Percentiles rank a stretch among this genome's conserved stretches.
Evolutionary conservation across 2,888 invertebrate genomes (phyloP).

Genomic region (Brachyptera putata): DNA sequence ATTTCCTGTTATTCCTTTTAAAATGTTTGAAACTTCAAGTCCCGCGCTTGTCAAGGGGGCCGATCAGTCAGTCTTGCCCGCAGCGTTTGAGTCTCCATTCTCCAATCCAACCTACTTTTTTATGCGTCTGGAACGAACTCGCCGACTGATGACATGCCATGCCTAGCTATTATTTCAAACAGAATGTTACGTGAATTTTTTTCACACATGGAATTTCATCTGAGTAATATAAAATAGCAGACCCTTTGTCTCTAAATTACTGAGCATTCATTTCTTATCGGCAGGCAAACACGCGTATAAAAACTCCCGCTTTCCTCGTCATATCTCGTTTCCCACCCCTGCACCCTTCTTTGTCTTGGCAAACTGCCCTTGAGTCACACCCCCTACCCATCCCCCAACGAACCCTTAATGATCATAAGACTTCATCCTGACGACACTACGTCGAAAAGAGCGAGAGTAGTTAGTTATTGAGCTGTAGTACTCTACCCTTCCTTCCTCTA

Average conservation of each 20-base stretch:
- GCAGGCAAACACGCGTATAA: background rate
- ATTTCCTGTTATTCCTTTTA: background rate
- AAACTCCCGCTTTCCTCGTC: background rate
- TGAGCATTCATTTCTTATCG: background rate
- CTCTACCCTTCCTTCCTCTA: background rate
- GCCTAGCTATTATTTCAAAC: conserved; percentile 11
- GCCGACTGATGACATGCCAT: conserved; percentile 23
- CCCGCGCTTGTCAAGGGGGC: background rate
- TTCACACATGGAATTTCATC: background rate
- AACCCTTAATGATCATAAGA: conserved; percentile 23
- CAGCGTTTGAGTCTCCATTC: conserved; percentile 28
- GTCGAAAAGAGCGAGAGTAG: background rate
- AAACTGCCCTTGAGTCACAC: conserved; percentile 22
- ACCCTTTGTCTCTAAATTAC: too few species aligned
- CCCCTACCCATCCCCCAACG: conserved; percentile 19
- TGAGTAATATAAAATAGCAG: background rate
- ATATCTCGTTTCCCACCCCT: background rate
- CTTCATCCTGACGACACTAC: conserved; percentile 7
- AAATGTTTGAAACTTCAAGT: conserved; percentile 5
- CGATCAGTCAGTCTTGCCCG: conserved; percentile 22
- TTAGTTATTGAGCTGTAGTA: conserved; percentile 15
- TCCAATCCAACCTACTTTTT: conserved; percentile 30
- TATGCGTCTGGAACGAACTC: conserved; percentile 31
- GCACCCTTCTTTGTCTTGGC: conserved; percentile 22
- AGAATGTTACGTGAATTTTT: background rate